Evolutionary conservation across 2,888 invertebrate genomes (phyloP), one percentile per base, ranked within the genome.

Genomic region (Coenonympha glycerion): DNA sequence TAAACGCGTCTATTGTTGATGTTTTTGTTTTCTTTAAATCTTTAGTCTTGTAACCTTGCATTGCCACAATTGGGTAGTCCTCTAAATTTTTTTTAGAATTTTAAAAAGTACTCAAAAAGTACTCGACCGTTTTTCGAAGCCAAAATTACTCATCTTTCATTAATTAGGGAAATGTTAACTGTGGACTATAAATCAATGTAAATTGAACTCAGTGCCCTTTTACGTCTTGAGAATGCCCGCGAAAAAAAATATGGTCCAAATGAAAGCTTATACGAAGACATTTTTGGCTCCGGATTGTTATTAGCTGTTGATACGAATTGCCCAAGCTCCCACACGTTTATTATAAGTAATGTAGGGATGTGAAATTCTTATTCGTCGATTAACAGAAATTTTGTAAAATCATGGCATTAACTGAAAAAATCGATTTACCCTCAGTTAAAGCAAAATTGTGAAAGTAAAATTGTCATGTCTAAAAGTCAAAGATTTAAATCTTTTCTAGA

Each of bases 1-100:
- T 70, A 65, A 65, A 62, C 61, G 65, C 63, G 70, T 67, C 65
- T 76, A 72, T 63, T 68, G 65, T 68, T 76, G 73, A 71, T 66
- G 47, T 45, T 49, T 60, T 63, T 30, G 0, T 21, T 11, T 37
- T 6, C 3, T 0, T 2, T 19, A 13, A 33, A 47, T 21, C 58
- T 62, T 64, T 62, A 64, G 59, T n/a, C n/a, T n/a, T n/a, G n/a
- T n/a, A n/a, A n/a, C n/a, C n/a, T n/a, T n/a, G n/a, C n/a, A n/a
- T n/a, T n/a, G n/a, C n/a, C n/a, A n/a, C n/a, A n/a, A n/a, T n/a
- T n/a, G n/a, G n/a, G n/a, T n/a, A n/a, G n/a, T n/a, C n/a, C n/a
- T n/a, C n/a, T n/a, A n/a, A n/a, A n/a, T n/a, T n/a, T n/a, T n/a
- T n/a, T n/a, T n/a, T n/a, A n/a, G n/a, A n/a, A n/a, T n/a, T n/a